Percentiles rank a stretch among this genome's conserved stretches.
Evolutionary conservation across 2,113 vertebrate species (phyloP).

Genomic region (Ptilorrhoa leucosticta): DNA sequence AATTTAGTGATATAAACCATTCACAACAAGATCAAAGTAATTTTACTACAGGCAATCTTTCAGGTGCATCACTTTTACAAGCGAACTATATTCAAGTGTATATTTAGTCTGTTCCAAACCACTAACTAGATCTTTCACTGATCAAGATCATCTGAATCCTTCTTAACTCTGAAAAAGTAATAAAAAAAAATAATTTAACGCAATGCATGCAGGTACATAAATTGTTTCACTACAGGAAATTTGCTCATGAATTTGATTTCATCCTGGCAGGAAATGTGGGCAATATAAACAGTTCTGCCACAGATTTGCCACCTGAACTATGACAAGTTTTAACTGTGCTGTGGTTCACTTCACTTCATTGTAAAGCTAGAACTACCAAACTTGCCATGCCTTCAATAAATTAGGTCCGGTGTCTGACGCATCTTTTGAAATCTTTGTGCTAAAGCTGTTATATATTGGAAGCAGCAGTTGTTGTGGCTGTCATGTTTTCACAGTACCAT

Average conservation of each 20-base stretch:
- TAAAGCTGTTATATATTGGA: background rate
- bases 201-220: background rate
- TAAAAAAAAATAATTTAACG: background rate
- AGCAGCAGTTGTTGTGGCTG: background rate
- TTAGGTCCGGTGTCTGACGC: rapidly evolving
- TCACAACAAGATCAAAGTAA: background rate
- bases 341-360: background rate
- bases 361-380: background rate
- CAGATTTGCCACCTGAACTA: background rate
- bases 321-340: background rate
- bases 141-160: background rate
- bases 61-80: background rate
- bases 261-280: background rate
- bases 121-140: background rate
- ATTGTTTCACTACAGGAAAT: background rate
- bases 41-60: background rate
- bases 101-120: background rate
- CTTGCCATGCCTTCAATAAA: background rate
- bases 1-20: background rate
- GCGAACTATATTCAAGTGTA: background rate
- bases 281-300: background rate
- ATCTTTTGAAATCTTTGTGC: background rate
- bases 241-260: background rate
- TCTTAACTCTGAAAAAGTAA: background rate
- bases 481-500: background rate